Percentiles rank a stretch among this genome's conserved stretches.
phyloP scores from a whole-genome alignment of 1,140 invertebrate genomes.

The Ips typographus region DNA sequence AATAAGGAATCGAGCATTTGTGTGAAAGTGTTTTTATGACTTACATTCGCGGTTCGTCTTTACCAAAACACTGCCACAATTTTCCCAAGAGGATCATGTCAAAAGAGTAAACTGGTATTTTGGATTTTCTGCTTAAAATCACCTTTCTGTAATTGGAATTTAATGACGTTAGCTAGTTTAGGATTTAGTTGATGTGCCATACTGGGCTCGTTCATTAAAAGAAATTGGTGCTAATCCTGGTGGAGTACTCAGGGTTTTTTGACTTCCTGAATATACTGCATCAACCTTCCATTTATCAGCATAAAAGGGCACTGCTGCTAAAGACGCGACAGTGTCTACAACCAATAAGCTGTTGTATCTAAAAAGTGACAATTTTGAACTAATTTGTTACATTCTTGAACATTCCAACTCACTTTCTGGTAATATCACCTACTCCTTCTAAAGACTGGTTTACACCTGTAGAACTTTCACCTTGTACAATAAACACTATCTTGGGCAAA shows the following conservation, averaged over 20 bases:
- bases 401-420: slow-evolving; percentile 58
- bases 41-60: slow-evolving; percentile 45
- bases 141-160: slow-evolving; percentile 55
- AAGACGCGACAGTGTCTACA: slow-evolving; percentile 83
- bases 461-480: slow-evolving; percentile 85
- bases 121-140: slow-evolving; percentile 62
- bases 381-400: not conserved
- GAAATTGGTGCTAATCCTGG: slow-evolving; percentile 85
- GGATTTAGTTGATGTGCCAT: slow-evolving; percentile 30
- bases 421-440: slow-evolving; percentile 73
- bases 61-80: slow-evolving; percentile 76
- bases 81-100: slow-evolving; percentile 73
- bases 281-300: slow-evolving; percentile 82
- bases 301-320: slow-evolving; percentile 74
- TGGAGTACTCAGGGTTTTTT: slow-evolving; percentile 80
- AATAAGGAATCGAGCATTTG: not conserved
- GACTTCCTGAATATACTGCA: slow-evolving; percentile 78
- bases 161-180: too few relatives aligned
- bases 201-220: slow-evolving; percentile 79
- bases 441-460: slow-evolving; percentile 79
- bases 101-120: slow-evolving; percentile 69
- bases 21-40: too few relatives aligned
- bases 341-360: slow-evolving; percentile 71
- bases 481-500: slow-evolving; percentile 71
- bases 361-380: not conserved